phyloP scores from a whole-genome alignment of 1,140 invertebrate species.

The Platorchestia sp. region DNA sequence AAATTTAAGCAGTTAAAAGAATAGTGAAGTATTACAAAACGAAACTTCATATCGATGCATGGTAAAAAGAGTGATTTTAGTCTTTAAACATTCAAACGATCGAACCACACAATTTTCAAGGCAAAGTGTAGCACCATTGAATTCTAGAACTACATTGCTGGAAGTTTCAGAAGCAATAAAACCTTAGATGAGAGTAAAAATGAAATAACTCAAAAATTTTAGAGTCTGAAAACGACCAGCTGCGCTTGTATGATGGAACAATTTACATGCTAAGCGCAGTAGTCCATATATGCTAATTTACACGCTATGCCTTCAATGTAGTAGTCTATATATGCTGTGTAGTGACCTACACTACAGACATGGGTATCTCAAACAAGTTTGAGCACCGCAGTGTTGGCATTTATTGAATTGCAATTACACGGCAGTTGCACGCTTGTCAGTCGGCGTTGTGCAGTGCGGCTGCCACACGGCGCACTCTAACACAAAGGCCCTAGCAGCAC shows the following conservation, averaged over 20 bases:
- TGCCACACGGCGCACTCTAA: background rate
- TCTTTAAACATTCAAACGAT: background rate
- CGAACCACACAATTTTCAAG: background rate
- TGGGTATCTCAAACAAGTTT: background rate
- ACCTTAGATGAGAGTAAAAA: background rate
- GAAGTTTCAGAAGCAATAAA: background rate
- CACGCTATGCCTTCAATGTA: background rate
- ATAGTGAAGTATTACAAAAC: background rate
- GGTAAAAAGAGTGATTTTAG: background rate
- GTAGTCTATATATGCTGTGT: background rate
- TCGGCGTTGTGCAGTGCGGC: background rate
- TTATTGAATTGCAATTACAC: constrained; percentile 52
- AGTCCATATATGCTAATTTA: background rate
- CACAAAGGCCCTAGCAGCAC: background rate
- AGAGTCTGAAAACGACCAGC: background rate
- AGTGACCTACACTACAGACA: background rate
- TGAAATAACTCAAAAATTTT: background rate
- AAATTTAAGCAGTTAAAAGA: background rate
- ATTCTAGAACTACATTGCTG: background rate
- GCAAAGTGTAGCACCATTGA: background rate
- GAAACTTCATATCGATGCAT: background rate
- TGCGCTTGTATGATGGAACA: background rate
- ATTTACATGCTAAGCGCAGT: background rate
- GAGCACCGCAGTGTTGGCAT: background rate
- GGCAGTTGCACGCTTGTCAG: constrained; percentile 54